Percentiles rank a stretch among this genome's conserved stretches.
phyloP scores from a whole-genome alignment of 2,113 vertebrate species.

The Sebastes schlegelii region DNA sequence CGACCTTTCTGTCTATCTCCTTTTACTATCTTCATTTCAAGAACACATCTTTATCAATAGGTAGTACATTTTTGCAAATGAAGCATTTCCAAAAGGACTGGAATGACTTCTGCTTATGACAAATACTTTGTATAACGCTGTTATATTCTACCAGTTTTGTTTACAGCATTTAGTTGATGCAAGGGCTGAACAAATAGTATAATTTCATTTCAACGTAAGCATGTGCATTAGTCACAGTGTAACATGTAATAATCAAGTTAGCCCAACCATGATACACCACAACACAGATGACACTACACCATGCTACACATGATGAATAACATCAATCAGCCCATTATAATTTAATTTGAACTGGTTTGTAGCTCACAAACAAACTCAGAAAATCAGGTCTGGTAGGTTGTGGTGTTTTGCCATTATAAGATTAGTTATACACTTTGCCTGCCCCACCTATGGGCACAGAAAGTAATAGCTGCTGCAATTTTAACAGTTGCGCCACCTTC shows the following conservation, averaged over 20 bases:
- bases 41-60: too few species aligned
- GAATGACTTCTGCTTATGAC: not conserved
- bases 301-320: not conserved
- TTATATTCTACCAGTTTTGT: not conserved
- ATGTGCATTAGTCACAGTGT: not conserved
- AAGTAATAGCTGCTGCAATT: not conserved
- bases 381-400: not conserved
- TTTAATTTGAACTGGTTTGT: not conserved
- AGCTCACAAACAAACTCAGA: not conserved
- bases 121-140: too few species aligned
- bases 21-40: constrained; percentile 27
- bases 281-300: not conserved
- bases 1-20: constrained; percentile 4
- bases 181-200: not conserved
- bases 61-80: too few species aligned
- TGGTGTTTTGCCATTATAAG: not conserved
- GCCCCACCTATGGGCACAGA: not conserved
- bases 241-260: not conserved
- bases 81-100: constrained; percentile 6
- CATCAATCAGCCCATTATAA: not conserved
- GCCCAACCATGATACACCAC: not conserved
- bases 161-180: not conserved
- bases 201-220: not conserved
- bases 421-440: not conserved
- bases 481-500: not conserved